A percentile compares a stretch with the other conserved stretches of the same genome.
phyloP scores from a whole-genome alignment of 2,113 vertebrate species.

The Acrocephalus arundinaceus region DNA sequence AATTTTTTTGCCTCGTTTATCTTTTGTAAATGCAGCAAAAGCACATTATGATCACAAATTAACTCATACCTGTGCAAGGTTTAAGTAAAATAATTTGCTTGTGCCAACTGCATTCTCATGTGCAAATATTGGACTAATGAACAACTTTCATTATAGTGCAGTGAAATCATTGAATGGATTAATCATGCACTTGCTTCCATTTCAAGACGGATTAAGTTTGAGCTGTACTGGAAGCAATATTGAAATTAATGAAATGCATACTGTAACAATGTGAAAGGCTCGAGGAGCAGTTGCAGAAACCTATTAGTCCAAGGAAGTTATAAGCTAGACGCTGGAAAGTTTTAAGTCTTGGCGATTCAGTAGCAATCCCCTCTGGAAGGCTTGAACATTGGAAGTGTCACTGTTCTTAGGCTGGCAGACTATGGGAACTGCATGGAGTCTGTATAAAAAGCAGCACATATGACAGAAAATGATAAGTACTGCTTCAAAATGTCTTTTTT shows the following conservation, averaged over 20 bases:
- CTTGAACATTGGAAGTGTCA: background rate
- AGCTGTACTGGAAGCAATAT: background rate
- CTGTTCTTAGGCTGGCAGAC: background rate
- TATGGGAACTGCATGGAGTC: background rate
- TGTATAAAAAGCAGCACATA: background rate
- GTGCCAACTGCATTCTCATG: background rate
- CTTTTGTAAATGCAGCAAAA: background rate
- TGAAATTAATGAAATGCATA: background rate
- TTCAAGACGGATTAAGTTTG: background rate
- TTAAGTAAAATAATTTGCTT: background rate
- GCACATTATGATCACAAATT: background rate
- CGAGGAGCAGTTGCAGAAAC: background rate
- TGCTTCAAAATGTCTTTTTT: background rate
- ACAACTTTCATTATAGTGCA: background rate
- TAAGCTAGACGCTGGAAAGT: background rate
- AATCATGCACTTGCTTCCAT: background rate
- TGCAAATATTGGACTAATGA: constrained; percentile 1
- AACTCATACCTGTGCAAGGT: background rate
- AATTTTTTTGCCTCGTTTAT: background rate
- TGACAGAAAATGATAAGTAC: background rate
- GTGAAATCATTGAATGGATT: background rate
- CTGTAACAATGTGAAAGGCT: background rate
- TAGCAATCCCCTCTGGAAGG: background rate
- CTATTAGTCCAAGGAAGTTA: background rate
- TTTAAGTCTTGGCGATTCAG: background rate